Base-by-base conservation (phyloP, 1,140 invertebrate species). In the Prorops nasuta region DNA sequence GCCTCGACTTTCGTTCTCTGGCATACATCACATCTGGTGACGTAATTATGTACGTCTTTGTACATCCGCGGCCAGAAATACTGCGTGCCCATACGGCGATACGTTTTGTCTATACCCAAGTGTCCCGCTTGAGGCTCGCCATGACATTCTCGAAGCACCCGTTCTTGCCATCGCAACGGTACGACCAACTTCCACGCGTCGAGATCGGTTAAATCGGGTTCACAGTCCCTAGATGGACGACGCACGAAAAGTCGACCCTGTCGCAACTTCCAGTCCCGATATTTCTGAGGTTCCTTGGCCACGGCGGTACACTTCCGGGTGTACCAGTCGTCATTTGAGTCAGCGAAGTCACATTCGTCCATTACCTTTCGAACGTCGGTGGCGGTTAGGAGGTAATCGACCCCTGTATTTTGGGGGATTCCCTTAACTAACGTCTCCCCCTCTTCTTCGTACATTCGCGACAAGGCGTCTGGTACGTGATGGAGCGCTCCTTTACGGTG, bases 91-190 rank as follows among this genome's bases (percentile, higher is more conserved):
- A 58, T 15, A 0, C 54, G 22, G 37, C 28, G 16, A 20, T 50
- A 63, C 1, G 71, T 74, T 47, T 74, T 75, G 8, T 66, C 62
- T 0, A 65, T 44, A 2, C 69, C 72, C 3, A 66, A 37, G 47
- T 76, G 72, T 1, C 66, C 72, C 12, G 67, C 44, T 15, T 51
- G 44, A 1, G 44, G 45, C 7, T 43, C 1, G 54, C 24, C 0
- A 54, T 47, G 24, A 28, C 24, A 6, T 10, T 22, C 50, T 9
- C 32, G 54, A 54, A 47, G 45, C 52, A 1, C 39, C 22, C 15
- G 54, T 37, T 9, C 28, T 1, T 10, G 24, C 24, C 4, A 28
- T 10, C 10, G 4, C 24, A 4, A 10, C 4, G 24, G 24, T 10
- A 28, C 4, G 10, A 28, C 24, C 24, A 28, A 28, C 10, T 28